These are phyloP conservation scores for Tachypleus tridentatus DNA, from an alignment of 1,140 invertebrate genomes.

Conservation along the genomic window DNA sequence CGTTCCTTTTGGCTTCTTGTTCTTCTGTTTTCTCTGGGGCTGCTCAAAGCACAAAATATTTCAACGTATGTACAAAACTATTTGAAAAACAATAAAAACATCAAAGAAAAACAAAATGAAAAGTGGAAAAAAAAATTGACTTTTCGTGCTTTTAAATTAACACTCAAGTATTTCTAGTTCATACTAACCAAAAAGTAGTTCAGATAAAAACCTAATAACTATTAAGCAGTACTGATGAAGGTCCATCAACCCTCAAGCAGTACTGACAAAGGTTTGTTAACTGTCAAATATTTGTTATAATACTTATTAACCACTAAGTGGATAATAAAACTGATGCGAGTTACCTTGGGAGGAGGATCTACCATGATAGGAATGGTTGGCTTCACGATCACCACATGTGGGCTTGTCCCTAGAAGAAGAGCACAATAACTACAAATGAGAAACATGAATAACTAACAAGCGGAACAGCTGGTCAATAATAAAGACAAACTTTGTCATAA, in stretches of 20 bases:
- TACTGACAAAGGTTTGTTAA: neutral
- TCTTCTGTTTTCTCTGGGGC: too few species aligned
- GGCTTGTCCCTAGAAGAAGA: constrained; percentile 12
- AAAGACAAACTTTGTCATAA: constrained; percentile 1
- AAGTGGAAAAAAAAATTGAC: too few species aligned
- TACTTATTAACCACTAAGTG: constrained; percentile 15
- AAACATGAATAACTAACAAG: constrained; percentile 18
- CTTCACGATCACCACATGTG: constrained; percentile 25
- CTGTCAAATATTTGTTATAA: constrained; percentile 10
- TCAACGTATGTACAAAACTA: too few species aligned
- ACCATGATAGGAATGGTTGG: constrained; percentile 22
- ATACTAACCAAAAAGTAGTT: too few species aligned
- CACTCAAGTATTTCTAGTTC: too few species aligned
- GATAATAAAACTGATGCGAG: neutral
- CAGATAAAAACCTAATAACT: too few species aligned
- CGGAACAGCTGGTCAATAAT: constrained; percentile 1
- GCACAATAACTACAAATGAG: neutral
- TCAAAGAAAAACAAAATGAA: too few species aligned
- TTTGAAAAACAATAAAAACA: too few species aligned
- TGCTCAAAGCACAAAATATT: too few species aligned
- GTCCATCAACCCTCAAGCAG: neutral
- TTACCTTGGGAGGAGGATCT: constrained; percentile 19
- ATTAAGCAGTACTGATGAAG: neutral
- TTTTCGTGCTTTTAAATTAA: too few species aligned
- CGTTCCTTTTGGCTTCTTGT: too few species aligned